Base-by-base conservation (phyloP, 2,113 vertebrate genomes). In the Corythornis cristatus region DNA sequence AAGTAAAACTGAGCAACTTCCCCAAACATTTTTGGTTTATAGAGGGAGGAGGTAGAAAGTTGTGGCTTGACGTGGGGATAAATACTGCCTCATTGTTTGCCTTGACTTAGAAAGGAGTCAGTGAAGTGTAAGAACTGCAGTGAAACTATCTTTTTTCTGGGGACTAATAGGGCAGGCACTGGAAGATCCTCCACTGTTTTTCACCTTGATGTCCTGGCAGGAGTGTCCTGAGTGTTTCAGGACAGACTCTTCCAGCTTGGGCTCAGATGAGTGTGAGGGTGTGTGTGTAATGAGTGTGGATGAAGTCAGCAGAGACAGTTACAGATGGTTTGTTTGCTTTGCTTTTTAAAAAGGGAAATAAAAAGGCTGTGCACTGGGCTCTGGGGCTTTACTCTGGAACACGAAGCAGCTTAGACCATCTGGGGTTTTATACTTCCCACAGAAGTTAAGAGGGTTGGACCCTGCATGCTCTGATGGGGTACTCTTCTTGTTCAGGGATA, bases 101-200 rank as follows among this genome's bases (percentile, higher is more conserved):
- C 1, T 46, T 54, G 31, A 29, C 42, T 78, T 66, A 37, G 35
- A 29, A 37, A 56, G 50, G 16, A 65, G 19, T 53, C 61, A 46
- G 0, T 45, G 11, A 61, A 56, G 46, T 48, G 11, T 15, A 48
- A n/a, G 37, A 57, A 25, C 9, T 21, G 15, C 15, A 26, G 11
- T 66, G 14, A 31, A 61, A 48, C 20, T 23, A 4, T 37, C 2
- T 62, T 81, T 81, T 78, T 86, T 40, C 57, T 74, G 25, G 12
- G 3, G 35, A 2, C 12, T 26, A 0, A 15, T 4, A 43, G n/a
- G 12, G 33, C 29, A 28, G 42, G 8, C 5, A 10, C 31, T 12
- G 5, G 8, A 56, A 46, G 37, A 16, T 50, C 23, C 2, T 56
- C 1, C 1, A 29, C 64, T 73, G 21, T 79, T 8, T 28, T 78